Base-by-base conservation (phyloP, 2,113 vertebrate species). In the Nothobranchius furzeri region DNA sequence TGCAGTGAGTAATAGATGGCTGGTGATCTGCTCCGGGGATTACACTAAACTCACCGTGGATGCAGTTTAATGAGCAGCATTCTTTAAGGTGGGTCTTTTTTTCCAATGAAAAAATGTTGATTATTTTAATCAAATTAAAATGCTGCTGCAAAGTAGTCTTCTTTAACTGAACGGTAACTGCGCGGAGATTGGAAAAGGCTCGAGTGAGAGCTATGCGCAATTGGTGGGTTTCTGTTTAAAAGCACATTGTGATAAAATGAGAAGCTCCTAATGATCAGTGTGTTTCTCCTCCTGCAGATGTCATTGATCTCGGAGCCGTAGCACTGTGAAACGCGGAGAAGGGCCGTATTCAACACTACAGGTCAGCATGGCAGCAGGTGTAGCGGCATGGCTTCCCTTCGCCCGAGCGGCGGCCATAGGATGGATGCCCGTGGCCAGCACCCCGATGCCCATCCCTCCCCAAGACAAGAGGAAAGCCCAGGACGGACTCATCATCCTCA, bases 351-450 rank as follows among this genome's bases (percentile, higher is more conserved):
- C 51, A 78, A 76, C 73, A 81, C 76, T 57, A 58, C 67, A 84
- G 86, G 87, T 90, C 90, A 92, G 78, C 88, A 99, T 99, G 98
- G 97, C 97, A 66, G 97, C 96, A 24, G 97, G 97, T 67, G 98
- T 99, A 63, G 98, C 98, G 84, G 96, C 98, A 3, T 99, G 97
- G 98, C 93, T 99, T 79, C 98, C 98, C 17, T 99, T 99, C 68
- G 98, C 98, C 60, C 94, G 98, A 73, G 98, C 98, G 17, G 98
- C 98, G 1, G 98, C 98, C 81, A 97, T 99, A 82, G 98, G 98
- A 82, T 99, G 98, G 98, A 99, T 99, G 97, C 98, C 98, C 46
- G 98, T 99, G 90, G 98, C 98, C 64, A 95, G 95, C 76, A 94
- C 94, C 79, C 96, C 97, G 13, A 99, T 99, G 98, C 98, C 98